A percentile compares a stretch with the other conserved stretches of the same genome.
These are phyloP conservation scores for Sphaerodactylus townsendi DNA, from an alignment of 2,113 vertebrate genomes.

Conservation along the genomic window DNA sequence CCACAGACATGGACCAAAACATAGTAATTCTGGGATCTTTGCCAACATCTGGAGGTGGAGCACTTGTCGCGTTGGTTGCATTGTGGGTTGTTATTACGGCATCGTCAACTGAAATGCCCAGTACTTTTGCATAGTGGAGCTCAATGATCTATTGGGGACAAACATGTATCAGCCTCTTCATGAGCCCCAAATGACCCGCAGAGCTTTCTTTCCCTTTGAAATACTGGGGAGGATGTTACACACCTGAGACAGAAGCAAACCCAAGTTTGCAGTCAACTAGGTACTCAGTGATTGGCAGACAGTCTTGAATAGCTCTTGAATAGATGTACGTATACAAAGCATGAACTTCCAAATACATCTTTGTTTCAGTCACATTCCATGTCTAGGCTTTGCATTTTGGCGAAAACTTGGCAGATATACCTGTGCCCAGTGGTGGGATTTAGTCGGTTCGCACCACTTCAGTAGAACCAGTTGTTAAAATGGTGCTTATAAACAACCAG, in stretches of 20 bases:
- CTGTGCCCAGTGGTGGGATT: no score
- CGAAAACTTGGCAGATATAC: not conserved
- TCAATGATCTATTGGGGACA: slow-evolving; percentile 81
- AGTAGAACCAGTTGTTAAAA: no score
- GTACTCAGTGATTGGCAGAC: not conserved
- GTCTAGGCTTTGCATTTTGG: not conserved
- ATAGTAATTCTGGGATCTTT: slow-evolving; percentile 73
- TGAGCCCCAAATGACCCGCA: not conserved
- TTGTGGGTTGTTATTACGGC: no score
- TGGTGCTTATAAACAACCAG: no score
- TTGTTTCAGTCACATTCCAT: not conserved
- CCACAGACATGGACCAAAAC: slow-evolving; percentile 93
- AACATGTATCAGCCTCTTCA: not conserved
- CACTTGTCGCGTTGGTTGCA: not conserved
- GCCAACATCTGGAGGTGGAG: not conserved
- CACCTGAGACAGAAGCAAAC: no score
- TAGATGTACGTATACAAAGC: not conserved
- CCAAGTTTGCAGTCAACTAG: no score
- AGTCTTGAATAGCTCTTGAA: not conserved
- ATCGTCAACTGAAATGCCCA: slow-evolving; percentile 69
- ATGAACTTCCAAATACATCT: not conserved
- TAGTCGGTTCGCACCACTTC: no score
- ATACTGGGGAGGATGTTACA: no score
- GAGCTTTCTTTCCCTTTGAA: not conserved
- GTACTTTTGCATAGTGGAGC: slow-evolving; percentile 77